Evolutionary conservation across 64 coral and sea anemone genomes (phyloP), one percentile per base, ranked within the genome.

Genomic region (Stichodactyla mertensii): DNA sequence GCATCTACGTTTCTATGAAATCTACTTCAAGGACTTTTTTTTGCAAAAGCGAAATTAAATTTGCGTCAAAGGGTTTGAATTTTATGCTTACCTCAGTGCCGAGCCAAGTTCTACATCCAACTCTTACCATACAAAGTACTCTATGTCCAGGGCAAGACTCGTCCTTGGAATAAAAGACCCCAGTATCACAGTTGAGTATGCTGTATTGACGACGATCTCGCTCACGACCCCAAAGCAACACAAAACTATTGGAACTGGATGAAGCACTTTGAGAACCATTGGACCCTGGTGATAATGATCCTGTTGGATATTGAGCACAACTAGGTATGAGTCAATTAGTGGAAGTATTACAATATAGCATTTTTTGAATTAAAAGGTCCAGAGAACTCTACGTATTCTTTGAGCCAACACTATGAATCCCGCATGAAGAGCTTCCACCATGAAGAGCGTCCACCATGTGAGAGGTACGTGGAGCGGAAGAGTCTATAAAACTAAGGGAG

Each of bases 211-310:
- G 87, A 12, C 90, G 87, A 0, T 94, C 88, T 64, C 90, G 74
- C 53, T 99, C 97, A 78, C 97, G 87, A 52, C 93, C 87, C 97
- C 97, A 99, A 4, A 99, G 51, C 80, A 99, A 79, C 20, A 99
- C 88, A 80, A 88, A 99, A n/a, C 78, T 88, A 74, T 31, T 74
- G 4, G 23, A 23, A 31, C 69, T 27, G 24, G 16, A 6, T 31
- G 69, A 13, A n/a, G 26, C 8, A 31, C 24, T 14, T 74, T 74
- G 69, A 1, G 69, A 31, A 11, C 10, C 10, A 23, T 26, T 74
- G 69, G 69, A 23, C 24, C 24, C 24, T 74, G 24, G 6, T 71
- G 66, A 71, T 18, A 26, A 26, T 26, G 22, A 27, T 11, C 69
- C 69, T 74, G 69, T 58, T 58, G 14, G 14, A 58, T 27, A 74